Base-by-base conservation (phyloP, 2,888 invertebrate genomes). In the Mythimna vitellina region DNA sequence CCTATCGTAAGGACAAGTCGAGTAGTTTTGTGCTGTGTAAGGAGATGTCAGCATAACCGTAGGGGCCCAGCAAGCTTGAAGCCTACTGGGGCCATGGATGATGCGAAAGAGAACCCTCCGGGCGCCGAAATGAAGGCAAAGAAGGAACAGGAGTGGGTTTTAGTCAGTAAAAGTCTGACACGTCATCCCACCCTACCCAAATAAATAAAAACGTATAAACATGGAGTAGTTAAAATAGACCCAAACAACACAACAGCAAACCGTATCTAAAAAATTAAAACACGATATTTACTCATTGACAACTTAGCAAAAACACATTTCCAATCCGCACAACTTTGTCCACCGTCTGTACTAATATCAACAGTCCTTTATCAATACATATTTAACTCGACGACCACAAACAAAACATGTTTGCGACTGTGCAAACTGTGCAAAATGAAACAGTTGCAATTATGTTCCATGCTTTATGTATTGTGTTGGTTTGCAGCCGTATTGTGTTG, bases 371-470 rank as follows among this genome's bases (percentile, higher is more conserved):
- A 74, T 64, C 68, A 74, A 71, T 74, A 69, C 80, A 83, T 79
- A 82, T 73, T 84, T 73, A 80, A 70, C 66, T 65, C 65, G 38
- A 32, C 54, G 66, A 67, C 80, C 69, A n/a, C 75, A 65, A 83
- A 85, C 75, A 76, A 76, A 83, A 65, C 53, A 35, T 51, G 56
- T 84, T 62, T 63, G 29, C 51, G 69, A 69, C 65, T 56, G 32
- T 62, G 54, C 17, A 58, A 67, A 71, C 67, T 69, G 22, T 62
- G 65, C 49, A 65, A 68, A 73, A 72, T 73, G 70, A 80, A 85
- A 75, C 83, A 57, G 76, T 75, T 70, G 72, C 63, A 83, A 80
- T 82, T 73, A 85, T 67, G 67, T 70, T 17, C 53, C 12, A 54
- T 68, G 54, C 70, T 72, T 68, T 62, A 78, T 72, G 73, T 35